Evolutionary conservation across 2,797 vertebrate genomes (phyloP).

Genomic region (Cercopithecus mitis): DNA sequence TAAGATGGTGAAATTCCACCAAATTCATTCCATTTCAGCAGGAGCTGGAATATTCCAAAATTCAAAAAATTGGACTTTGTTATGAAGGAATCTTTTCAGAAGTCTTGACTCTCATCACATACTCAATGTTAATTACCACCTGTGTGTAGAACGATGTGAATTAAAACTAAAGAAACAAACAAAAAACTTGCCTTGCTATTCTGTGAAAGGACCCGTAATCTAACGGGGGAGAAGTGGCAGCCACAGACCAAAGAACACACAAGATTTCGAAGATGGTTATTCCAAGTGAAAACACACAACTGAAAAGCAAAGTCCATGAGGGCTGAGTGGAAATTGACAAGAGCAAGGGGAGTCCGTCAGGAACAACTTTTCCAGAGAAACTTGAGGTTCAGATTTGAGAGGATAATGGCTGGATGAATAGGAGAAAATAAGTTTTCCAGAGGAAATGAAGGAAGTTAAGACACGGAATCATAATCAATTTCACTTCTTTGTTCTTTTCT

Average conservation of each 20-base stretch:
- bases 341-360: not conserved
- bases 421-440: not conserved
- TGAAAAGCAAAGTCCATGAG: not conserved
- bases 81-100: slow-evolving; percentile 2
- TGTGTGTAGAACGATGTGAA: not conserved
- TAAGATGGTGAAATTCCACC: not conserved
- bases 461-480: not conserved
- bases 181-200: not conserved
- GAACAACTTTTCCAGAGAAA: not conserved
- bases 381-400: not conserved
- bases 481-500: not conserved
- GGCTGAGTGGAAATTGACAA: not conserved
- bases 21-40: not conserved
- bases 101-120: slow-evolving; percentile 29
- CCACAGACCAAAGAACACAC: not conserved
- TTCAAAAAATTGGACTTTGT: not conserved
- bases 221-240: not conserved
- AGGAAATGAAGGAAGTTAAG: not conserved
- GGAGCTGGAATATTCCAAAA: not conserved
- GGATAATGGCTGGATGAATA: not conserved
- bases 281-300: not conserved
- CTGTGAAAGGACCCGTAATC: not conserved
- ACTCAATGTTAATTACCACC: not conserved
- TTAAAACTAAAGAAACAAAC: slow-evolving; percentile 8
- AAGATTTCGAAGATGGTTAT: not conserved